These are phyloP conservation scores for Hirtodrosophila duncani DNA, from an alignment of 2,888 invertebrate species.

Conservation along the genomic window DNA sequence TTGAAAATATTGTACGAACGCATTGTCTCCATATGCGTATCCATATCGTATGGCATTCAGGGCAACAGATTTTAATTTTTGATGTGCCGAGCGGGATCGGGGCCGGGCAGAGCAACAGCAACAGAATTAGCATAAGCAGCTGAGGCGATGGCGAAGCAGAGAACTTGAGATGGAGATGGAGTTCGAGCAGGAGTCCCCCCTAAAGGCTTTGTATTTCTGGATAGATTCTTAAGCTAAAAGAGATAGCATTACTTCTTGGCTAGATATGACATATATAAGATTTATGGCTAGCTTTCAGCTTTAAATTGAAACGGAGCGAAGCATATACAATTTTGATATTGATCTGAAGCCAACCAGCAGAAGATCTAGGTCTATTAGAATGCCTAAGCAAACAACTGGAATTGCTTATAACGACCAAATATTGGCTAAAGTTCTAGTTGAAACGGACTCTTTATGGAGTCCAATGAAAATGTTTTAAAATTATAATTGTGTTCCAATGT, in stretches of 20 bases:
- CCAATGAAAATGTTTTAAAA: no score
- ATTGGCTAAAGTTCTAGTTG: no score
- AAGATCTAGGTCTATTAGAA: no score
- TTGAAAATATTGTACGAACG: constrained; percentile 61
- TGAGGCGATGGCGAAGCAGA: constrained; percentile 35
- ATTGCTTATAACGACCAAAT: no score
- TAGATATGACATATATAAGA: constrained; percentile 11
- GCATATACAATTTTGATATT: no score
- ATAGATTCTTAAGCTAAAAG: constrained; percentile 21
- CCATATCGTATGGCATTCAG: constrained; percentile 56
- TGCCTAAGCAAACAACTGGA: no score
- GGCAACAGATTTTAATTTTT: constrained; percentile 42
- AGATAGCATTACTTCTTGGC: constrained; percentile 42
- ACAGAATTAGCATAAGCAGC: constrained; percentile 59
- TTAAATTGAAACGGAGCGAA: constrained; percentile 2
- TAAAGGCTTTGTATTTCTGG: constrained; percentile 30
- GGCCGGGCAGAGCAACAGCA: neutral
- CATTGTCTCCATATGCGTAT: constrained; percentile 53
- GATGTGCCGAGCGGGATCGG: constrained; percentile 10
- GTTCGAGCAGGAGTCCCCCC: constrained; percentile 17
- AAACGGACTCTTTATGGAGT: no score
- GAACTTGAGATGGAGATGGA: constrained; percentile 11
- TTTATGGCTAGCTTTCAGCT: constrained; percentile 21
- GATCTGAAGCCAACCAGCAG: no score
- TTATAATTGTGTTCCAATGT: no score